Percentiles rank a stretch among this genome's conserved stretches.
Conservation (phyloP, 2,888 invertebrate genomes). For the Drosophila neotestacea region DNA sequence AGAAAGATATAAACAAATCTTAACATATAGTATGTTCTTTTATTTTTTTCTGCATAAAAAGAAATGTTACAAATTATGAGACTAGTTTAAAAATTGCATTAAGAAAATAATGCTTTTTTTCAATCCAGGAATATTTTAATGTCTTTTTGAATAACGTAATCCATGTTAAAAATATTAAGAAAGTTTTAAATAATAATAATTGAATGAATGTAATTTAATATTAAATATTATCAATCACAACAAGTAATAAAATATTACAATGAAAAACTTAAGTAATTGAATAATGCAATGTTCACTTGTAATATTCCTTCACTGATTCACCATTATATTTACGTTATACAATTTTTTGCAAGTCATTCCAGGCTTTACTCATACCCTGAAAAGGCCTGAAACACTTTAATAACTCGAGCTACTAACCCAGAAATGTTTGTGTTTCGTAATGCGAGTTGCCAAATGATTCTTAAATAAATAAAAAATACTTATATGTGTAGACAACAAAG, state of each 20-base stretch:
- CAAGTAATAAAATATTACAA: background rate
- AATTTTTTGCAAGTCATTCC: constrained; percentile 39
- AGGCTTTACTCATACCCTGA: background rate
- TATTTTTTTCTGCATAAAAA: too few relatives aligned
- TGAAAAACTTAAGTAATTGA: background rate
- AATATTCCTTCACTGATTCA: background rate
- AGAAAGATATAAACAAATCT: too few relatives aligned
- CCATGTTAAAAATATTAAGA: too few relatives aligned
- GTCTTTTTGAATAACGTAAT: too few relatives aligned
- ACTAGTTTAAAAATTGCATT: too few relatives aligned
- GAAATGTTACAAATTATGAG: too few relatives aligned
- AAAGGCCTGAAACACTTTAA: constrained; percentile 1
- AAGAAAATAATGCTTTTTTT: too few relatives aligned
- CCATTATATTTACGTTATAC: background rate
- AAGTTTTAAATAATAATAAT: too few relatives aligned
- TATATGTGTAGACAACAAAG: constrained; percentile 6
- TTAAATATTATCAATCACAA: background rate
- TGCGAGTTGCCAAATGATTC: constrained; percentile 8
- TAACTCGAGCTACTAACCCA: constrained; percentile 40
- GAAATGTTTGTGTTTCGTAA: constrained; percentile 7
- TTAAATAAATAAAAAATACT: constrained; percentile 16
- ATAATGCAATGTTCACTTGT: background rate
- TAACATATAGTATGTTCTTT: too few relatives aligned
- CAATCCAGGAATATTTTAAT: too few relatives aligned
- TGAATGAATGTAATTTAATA: background rate